Conservation (phyloP, 2,888 invertebrate species). For the Anaspis maculata region DNA sequence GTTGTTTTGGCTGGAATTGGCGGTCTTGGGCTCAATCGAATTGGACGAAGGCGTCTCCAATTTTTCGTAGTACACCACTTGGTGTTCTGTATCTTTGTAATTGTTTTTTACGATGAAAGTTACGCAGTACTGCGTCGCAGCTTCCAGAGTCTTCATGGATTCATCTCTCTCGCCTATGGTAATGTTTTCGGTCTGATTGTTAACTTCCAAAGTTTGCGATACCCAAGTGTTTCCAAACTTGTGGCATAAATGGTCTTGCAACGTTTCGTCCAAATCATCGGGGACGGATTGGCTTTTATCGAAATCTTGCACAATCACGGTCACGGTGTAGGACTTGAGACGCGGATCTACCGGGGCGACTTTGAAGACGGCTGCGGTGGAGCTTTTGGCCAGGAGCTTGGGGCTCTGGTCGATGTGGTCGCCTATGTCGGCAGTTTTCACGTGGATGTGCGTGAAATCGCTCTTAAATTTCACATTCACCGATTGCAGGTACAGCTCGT, state of each 20-base stretch:
- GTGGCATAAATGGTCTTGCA: slow-evolving; percentile 31
- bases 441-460: slow-evolving; percentile 16
- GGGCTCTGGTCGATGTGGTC: slow-evolving; percentile 33
- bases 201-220: slow-evolving; percentile 27
- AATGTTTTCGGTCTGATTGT: slow-evolving; percentile 21
- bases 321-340: slow-evolving; percentile 27
- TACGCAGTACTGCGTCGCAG: slow-evolving; percentile 33
- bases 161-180: slow-evolving; percentile 23
- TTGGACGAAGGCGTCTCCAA: slow-evolving; percentile 18
- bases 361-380: slow-evolving; percentile 25
- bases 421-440: slow-evolving; percentile 29
- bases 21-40: slow-evolving; percentile 9
- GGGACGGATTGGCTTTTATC: slow-evolving; percentile 20
- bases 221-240: slow-evolving; percentile 34
- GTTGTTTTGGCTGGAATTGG: slow-evolving; percentile 12
- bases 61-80: slow-evolving; percentile 33
- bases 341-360: slow-evolving; percentile 28
- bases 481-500: slow-evolving; percentile 30
- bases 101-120: slow-evolving; percentile 32
- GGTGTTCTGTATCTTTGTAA: slow-evolving; percentile 28
- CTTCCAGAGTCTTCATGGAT: slow-evolving; percentile 21
- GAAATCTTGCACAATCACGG: slow-evolving; percentile 33
- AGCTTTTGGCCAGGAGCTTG: slow-evolving; percentile 22
- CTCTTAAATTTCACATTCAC: slow-evolving; percentile 28
- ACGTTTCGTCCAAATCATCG: slow-evolving; percentile 17